Evolutionary conservation across 2,888 invertebrate genomes (phyloP).

Genomic region (Leptinotarsa peninsularis): DNA sequence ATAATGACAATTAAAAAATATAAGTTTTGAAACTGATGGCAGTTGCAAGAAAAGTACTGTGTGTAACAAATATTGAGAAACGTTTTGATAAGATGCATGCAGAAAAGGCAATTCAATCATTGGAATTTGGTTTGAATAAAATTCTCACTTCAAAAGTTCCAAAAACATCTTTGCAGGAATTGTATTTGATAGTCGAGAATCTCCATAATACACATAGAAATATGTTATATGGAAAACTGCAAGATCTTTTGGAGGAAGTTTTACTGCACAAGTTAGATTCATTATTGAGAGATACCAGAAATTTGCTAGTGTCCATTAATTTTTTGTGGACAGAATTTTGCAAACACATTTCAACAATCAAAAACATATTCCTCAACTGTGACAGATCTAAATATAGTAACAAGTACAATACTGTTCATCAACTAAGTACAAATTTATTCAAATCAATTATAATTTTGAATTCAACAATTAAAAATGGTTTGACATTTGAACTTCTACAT

Average conservation of each 20-base stretch:
- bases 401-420: constrained; percentile 87
- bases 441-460: constrained; percentile 90
- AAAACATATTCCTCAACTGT: constrained; percentile 95
- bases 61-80: constrained; percentile 38
- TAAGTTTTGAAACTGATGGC: neutral
- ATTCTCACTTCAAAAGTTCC: constrained; percentile 39
- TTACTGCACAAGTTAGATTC: constrained; percentile 87
- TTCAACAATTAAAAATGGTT: constrained; percentile 84
- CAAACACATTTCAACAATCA: constrained; percentile 95
- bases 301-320: constrained; percentile 89
- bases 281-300: constrained; percentile 86
- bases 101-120: constrained; percentile 9
- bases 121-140: constrained; percentile 18
- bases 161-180: constrained; percentile 79
- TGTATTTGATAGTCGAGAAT: constrained; percentile 95
- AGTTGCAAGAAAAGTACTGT: constrained; percentile 29
- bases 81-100: constrained; percentile 17
- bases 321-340: constrained; percentile 94
- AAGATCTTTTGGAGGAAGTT: constrained; percentile 83
- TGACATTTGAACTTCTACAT: constrained; percentile 88
- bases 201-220: constrained; percentile 71
- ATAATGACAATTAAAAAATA: constrained; percentile 3
- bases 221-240: constrained; percentile 82
- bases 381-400: constrained; percentile 88
- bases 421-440: constrained; percentile 93